Evolutionary conservation across 2,888 invertebrate species (phyloP).

Genomic region (Drosophila demipolita): DNA sequence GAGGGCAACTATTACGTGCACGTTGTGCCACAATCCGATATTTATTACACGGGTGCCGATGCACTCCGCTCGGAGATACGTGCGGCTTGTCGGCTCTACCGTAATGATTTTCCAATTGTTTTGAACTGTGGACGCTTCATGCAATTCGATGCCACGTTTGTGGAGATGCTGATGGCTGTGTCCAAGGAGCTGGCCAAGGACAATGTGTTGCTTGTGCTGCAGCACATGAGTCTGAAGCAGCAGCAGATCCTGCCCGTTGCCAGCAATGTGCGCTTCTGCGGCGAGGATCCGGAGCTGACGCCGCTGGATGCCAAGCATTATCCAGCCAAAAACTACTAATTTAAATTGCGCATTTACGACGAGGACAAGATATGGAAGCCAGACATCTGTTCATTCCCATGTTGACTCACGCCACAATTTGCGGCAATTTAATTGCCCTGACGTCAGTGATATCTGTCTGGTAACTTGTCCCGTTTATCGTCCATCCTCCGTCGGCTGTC

Average conservation of each 20-base stretch:
- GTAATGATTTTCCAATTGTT: slow-evolving; percentile 86
- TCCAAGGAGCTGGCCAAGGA: slow-evolving; percentile 86
- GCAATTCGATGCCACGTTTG: slow-evolving; percentile 89
- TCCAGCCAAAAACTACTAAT: not conserved
- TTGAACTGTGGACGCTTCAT: slow-evolving; percentile 89
- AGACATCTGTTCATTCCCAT: not conserved
- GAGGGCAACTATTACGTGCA: slow-evolving; percentile 86
- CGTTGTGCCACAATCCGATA: slow-evolving; percentile 88
- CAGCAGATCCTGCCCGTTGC: slow-evolving; percentile 67
- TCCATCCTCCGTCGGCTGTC: not conserved
- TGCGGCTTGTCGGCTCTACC: slow-evolving; percentile 85
- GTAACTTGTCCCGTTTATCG: not conserved
- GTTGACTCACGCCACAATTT: slow-evolving; percentile 21
- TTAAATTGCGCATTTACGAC: not conserved
- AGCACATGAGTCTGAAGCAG: slow-evolving; percentile 67
- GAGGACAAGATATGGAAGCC: not conserved
- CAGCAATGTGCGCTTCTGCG: slow-evolving; percentile 69
- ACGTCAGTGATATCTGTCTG: slow-evolving; percentile 15
- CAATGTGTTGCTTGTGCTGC: slow-evolving; percentile 86
- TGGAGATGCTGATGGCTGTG: slow-evolving; percentile 87
- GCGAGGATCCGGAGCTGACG: slow-evolving; percentile 48
- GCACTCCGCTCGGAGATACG: slow-evolving; percentile 87
- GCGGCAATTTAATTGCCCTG: slow-evolving; percentile 15
- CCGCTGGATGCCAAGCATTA: slow-evolving; percentile 39
- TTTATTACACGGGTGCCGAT: slow-evolving; percentile 90